Evolutionary conservation across 2,113 vertebrate genomes (phyloP).

Genomic region (Rhinichthys klamathensis): DNA sequence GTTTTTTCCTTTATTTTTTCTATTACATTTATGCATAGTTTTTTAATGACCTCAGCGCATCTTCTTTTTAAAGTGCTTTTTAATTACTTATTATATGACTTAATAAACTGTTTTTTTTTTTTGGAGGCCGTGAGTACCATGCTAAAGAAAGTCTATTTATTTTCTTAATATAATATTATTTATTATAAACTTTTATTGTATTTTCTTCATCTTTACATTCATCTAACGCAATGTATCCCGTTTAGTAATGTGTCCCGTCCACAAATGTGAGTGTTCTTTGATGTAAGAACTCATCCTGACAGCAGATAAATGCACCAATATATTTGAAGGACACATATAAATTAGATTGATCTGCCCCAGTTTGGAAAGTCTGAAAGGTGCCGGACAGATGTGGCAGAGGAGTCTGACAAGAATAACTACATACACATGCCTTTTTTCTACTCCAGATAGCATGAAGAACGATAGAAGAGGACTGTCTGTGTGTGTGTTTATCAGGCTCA

Average conservation of each 20-base stretch:
- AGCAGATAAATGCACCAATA: background rate
- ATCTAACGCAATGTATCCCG: no score
- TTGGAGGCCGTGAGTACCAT: background rate
- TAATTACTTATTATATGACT: background rate
- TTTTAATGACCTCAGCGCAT: background rate
- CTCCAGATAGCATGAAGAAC: conserved; percentile 55
- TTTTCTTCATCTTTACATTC: background rate
- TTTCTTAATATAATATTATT: background rate
- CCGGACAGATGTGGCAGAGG: conserved; percentile 2
- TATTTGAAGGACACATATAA: background rate
- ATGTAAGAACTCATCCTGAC: background rate
- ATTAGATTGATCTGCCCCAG: background rate
- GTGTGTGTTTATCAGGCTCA: conserved; percentile 54
- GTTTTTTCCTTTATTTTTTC: background rate
- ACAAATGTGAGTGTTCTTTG: background rate
- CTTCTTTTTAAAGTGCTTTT: background rate
- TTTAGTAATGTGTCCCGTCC: background rate
- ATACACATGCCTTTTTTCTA: conserved; percentile 36
- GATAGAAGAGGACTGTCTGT: conserved; percentile 52
- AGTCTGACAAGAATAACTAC: background rate
- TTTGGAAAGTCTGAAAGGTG: background rate
- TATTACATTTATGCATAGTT: background rate
- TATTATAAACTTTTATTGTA: background rate
- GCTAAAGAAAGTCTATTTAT: background rate
- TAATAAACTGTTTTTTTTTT: background rate